Evolutionary conservation across 1,140 invertebrate species (phyloP).

Genomic region (Heterodera schachtii): DNA sequence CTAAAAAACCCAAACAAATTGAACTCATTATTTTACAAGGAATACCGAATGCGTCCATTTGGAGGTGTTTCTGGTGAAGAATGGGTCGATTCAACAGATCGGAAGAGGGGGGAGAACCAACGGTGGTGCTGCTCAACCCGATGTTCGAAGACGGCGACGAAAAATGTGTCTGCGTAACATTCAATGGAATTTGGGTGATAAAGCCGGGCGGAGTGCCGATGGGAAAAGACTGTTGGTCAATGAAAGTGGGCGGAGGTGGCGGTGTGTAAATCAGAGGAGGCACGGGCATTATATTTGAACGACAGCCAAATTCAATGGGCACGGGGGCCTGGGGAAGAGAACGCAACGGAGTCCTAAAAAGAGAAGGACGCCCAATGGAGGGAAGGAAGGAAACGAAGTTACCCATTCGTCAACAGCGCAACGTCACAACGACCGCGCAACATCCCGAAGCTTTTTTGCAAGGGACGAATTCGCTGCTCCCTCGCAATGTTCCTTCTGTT

Average conservation of each 20-base stretch:
- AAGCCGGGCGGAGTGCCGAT: not conserved
- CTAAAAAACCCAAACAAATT: not conserved
- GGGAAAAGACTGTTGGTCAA: not conserved
- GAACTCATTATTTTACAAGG: not conserved
- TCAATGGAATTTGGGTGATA: not conserved
- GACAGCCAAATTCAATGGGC: not conserved
- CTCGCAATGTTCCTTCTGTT: conserved; percentile 8
- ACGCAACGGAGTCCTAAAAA: not conserved
- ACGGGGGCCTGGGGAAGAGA: not conserved
- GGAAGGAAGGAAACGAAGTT: not conserved
- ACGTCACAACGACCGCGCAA: not conserved
- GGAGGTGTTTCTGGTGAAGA: not conserved
- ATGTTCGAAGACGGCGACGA: not conserved
- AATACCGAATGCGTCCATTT: not conserved
- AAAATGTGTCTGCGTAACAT: not conserved
- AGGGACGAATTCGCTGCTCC: not conserved
- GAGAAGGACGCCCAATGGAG: not conserved
- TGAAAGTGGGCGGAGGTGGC: not conserved
- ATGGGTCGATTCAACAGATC: not conserved
- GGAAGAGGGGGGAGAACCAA: not conserved
- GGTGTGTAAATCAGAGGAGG: not conserved
- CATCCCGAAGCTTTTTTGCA: not conserved
- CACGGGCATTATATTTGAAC: not conserved
- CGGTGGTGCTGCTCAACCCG: not conserved
- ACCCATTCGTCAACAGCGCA: not conserved